Conservation (phyloP, 2,797 vertebrate genomes). For the Erpetoichthys calabaricus region DNA sequence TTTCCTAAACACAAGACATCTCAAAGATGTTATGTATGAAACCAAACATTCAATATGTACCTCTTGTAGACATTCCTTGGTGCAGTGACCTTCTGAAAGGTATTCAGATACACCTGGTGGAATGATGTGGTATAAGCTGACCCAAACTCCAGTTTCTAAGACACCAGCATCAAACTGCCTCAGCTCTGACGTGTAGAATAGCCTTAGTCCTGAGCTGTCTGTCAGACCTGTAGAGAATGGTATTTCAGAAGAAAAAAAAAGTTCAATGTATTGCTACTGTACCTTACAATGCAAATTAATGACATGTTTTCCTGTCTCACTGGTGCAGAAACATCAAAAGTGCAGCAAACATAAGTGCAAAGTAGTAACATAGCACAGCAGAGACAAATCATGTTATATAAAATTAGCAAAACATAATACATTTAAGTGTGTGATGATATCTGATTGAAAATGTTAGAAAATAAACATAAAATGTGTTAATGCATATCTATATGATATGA, state of each 20-base stretch:
- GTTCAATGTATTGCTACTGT: too few species aligned
- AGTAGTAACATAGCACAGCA: too few species aligned
- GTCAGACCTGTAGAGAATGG: constrained; percentile 41
- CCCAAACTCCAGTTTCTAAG: constrained; percentile 73
- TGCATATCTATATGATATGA: too few species aligned
- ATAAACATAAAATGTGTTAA: too few species aligned
- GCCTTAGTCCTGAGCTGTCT: constrained; percentile 65
- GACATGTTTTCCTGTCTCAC: too few species aligned
- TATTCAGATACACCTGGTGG: constrained; percentile 68
- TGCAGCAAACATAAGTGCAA: too few species aligned
- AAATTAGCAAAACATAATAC: too few species aligned
- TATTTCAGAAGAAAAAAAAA: background rate
- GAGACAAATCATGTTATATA: too few species aligned
- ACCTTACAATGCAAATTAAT: too few species aligned
- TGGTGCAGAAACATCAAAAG: too few species aligned
- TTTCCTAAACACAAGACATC: background rate
- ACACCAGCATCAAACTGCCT: constrained; percentile 65
- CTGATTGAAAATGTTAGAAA: too few species aligned
- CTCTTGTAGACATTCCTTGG: constrained; percentile 69
- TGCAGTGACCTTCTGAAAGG: constrained; percentile 68
- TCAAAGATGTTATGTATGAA: background rate
- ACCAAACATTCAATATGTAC: constrained; percentile 29
- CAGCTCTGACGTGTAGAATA: constrained; percentile 54
- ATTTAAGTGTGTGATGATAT: too few species aligned
- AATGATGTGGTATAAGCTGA: constrained; percentile 76